Conservation (phyloP, 2,113 vertebrate genomes). For the Callithrix jacchus region DNA sequence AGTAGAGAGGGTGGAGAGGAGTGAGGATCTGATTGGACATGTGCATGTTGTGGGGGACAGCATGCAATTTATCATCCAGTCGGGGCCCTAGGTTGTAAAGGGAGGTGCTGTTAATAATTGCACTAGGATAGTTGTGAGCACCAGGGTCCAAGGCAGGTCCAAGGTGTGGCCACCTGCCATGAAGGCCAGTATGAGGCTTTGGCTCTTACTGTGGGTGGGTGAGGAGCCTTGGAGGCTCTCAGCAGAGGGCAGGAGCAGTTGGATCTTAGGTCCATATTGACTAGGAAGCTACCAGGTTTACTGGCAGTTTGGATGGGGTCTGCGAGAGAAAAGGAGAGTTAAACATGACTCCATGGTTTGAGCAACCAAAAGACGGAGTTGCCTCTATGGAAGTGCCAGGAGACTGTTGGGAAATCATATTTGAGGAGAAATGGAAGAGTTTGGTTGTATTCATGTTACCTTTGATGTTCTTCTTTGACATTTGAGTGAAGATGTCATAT, state of each 20-base stretch:
- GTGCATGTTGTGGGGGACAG: accelerated
- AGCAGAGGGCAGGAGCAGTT: not conserved
- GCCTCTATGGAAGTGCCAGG: not conserved
- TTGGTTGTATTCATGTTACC: not conserved
- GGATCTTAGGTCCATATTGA: not conserved
- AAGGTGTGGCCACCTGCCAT: not conserved
- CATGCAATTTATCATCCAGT: not conserved
- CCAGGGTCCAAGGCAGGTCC: not conserved
- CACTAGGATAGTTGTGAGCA: accelerated
- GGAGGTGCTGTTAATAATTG: not conserved
- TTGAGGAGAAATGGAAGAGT: not conserved
- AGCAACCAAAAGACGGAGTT: not conserved
- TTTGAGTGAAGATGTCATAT: not conserved
- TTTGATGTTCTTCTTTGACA: not conserved
- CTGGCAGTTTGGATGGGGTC: not conserved
- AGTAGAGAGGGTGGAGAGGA: not conserved
- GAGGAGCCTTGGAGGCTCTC: not conserved
- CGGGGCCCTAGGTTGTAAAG: not conserved
- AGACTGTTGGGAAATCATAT: not conserved
- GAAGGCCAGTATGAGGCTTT: not conserved
- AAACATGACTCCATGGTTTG: not conserved
- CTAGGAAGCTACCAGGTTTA: not conserved
- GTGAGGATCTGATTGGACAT: too few species aligned
- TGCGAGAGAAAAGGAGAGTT: not conserved
- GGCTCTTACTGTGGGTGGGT: not conserved